Evolutionary conservation across 2,113 vertebrate species (phyloP).

Genomic region (zebrafish (Danio rerio)): DNA sequence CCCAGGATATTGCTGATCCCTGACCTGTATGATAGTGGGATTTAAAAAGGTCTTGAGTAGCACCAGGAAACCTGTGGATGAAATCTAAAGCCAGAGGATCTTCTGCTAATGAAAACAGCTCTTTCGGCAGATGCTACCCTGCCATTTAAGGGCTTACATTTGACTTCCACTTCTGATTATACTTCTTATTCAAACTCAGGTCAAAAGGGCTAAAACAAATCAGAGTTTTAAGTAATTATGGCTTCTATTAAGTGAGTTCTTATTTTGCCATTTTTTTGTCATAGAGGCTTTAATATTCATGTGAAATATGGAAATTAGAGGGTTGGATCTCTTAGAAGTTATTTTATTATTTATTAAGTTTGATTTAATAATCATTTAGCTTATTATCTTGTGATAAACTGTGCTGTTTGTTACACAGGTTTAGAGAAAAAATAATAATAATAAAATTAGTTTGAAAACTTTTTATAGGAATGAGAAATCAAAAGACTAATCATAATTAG

Average conservation of each 20-base stretch:
- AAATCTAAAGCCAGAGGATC: slow-evolving; percentile 48
- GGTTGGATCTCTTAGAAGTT: not conserved
- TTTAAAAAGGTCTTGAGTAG: slow-evolving; percentile 49
- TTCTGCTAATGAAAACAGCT: slow-evolving; percentile 46
- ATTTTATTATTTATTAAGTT: not conserved
- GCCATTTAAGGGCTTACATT: not conserved
- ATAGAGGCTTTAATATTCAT: not conserved
- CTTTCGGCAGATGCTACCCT: slow-evolving; percentile 26
- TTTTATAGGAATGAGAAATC: no score
- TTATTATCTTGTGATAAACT: no score
- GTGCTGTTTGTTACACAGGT: no score
- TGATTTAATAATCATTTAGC: no score
- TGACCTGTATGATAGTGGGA: slow-evolving; percentile 57
- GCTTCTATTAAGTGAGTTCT: not conserved
- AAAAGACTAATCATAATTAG: no score
- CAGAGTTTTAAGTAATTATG: not conserved
- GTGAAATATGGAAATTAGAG: not conserved
- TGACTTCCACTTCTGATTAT: slow-evolving; percentile 1
- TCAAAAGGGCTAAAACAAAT: not conserved
- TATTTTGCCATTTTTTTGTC: not conserved
- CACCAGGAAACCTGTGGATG: slow-evolving; percentile 43
- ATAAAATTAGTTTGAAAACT: no score
- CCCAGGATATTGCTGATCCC: slow-evolving; percentile 42
- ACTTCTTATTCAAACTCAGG: slow-evolving; percentile 4
- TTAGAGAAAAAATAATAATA: no score